Conservation (phyloP, 2,113 vertebrate species). For the Hippocampus comes region DNA sequence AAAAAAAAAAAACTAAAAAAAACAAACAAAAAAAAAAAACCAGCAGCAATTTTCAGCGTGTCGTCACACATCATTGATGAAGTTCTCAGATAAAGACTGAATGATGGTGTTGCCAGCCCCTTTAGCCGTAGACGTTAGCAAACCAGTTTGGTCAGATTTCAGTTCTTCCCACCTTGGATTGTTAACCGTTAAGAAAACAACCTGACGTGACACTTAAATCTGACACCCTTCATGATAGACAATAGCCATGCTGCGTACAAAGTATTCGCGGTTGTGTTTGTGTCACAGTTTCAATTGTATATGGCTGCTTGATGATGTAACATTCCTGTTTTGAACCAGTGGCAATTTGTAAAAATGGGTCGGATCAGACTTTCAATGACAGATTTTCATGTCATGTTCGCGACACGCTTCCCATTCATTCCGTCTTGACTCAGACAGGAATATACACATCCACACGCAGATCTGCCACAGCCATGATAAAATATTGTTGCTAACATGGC, state of each 20-base stretch:
- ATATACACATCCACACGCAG: no score
- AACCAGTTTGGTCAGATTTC: constrained; percentile 35
- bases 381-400: no score
- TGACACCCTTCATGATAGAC: constrained; percentile 7
- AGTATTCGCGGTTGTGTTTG: no score
- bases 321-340: no score
- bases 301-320: no score
- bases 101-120: constrained; percentile 43
- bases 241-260: no score
- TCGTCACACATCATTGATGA: constrained; percentile 31
- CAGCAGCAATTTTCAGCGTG: constrained; percentile 27
- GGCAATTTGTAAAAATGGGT: no score
- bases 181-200: constrained; percentile 37
- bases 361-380: no score
- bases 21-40: no score
- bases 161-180: constrained; percentile 15
- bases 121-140: constrained; percentile 30
- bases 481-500: constrained; percentile 26
- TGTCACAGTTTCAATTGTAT: no score
- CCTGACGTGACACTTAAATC: no score
- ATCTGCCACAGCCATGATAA: background rate
- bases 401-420: background rate
- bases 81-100: constrained; percentile 42
- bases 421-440: constrained; percentile 1
- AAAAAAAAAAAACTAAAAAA: no score